Evolutionary conservation across 1,140 invertebrate species (phyloP).

Genomic region (Lysiphlebus fabarum): DNA sequence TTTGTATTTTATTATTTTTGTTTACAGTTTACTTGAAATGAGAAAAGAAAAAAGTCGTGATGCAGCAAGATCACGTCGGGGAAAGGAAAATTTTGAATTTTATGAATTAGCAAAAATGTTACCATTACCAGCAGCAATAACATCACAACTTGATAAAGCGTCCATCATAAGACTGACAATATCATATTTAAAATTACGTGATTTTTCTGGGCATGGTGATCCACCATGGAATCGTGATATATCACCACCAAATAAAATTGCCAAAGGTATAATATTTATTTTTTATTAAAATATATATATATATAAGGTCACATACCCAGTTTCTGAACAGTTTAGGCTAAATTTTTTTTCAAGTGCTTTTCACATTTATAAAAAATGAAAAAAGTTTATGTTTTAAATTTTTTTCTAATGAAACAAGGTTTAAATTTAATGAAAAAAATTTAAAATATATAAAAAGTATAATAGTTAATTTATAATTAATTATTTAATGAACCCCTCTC

Average conservation of each 20-base stretch:
- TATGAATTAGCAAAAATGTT: slow-evolving; percentile 98
- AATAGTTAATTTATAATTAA: no score
- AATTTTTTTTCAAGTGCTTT: no score
- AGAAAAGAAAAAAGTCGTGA: slow-evolving; percentile 96
- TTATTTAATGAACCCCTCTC: no score
- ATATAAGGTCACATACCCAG: no score
- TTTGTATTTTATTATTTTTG: slow-evolving; percentile 36
- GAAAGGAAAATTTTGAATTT: slow-evolving; percentile 98
- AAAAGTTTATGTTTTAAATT: no score
- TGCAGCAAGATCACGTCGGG: slow-evolving; percentile 88
- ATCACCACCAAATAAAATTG: slow-evolving; percentile 71
- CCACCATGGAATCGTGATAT: slow-evolving; percentile 86
- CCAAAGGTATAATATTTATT: no score
- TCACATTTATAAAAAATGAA: no score
- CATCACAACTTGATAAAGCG: slow-evolving; percentile 96
- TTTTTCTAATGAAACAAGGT: no score
- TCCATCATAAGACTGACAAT: slow-evolving; percentile 98
- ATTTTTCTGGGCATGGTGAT: slow-evolving; percentile 92
- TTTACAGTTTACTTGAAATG: slow-evolving; percentile 90
- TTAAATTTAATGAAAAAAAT: no score
- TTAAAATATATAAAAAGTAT: no score
- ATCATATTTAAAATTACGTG: slow-evolving; percentile 92
- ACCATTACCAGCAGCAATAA: slow-evolving; percentile 92
- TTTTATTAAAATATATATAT: no score
- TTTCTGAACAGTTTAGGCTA: no score